Conservation (phyloP, 2,888 invertebrate genomes). For the Mystacides longicornis region DNA sequence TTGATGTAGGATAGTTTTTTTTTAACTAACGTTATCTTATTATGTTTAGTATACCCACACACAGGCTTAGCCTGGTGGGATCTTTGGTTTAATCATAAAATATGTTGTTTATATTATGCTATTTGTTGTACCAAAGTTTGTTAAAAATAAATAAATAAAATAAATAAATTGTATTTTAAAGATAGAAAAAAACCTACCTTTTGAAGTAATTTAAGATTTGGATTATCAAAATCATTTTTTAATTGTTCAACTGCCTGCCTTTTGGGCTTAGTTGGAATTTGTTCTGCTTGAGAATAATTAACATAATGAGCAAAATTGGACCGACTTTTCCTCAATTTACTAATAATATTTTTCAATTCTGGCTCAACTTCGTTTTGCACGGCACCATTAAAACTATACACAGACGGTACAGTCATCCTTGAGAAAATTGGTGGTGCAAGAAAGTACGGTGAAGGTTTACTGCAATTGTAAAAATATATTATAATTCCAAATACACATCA, state of each 20-base stretch:
- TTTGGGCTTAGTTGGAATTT: slow-evolving; percentile 56
- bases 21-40: no score
- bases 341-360: slow-evolving; percentile 35
- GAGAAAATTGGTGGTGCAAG: slow-evolving; percentile 74
- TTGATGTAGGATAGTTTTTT: no score
- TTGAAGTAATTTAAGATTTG: neutral
- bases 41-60: no score
- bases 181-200: neutral
- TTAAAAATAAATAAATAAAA: no score
- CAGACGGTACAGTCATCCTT: slow-evolving; percentile 58
- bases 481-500: no score
- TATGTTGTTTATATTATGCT: no score
- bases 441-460: slow-evolving; percentile 38
- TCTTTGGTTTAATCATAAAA: no score
- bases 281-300: slow-evolving; percentile 53
- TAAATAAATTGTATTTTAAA: no score
- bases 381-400: slow-evolving; percentile 39
- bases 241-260: slow-evolving; percentile 45
- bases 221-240: neutral
- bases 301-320: slow-evolving; percentile 55
- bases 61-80: no score
- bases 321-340: slow-evolving; percentile 48
- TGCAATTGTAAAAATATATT: slow-evolving; percentile 5
- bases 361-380: slow-evolving; percentile 32
- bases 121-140: no score